A percentile compares a stretch with the other conserved stretches of the same genome.
These are phyloP conservation scores for Synanthedon myopaeformis DNA, from an alignment of 2,888 invertebrate genomes.

Conservation along the genomic window DNA sequence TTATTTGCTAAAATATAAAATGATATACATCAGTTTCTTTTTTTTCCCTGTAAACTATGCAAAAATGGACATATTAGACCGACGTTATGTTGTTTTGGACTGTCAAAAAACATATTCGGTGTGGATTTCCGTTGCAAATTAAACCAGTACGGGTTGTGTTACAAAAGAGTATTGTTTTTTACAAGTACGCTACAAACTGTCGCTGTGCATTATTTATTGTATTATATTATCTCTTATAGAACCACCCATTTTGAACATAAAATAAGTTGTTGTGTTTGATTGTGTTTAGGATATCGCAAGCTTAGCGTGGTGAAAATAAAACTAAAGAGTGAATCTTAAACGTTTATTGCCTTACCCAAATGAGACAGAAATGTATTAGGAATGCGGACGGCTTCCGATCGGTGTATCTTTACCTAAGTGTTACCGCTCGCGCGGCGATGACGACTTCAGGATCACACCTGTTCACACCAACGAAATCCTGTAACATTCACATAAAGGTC, in stretches of 20 bases:
- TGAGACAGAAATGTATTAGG: slow-evolving; percentile 45
- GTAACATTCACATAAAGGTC: slow-evolving; percentile 62
- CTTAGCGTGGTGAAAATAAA: slow-evolving; percentile 29
- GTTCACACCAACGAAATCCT: slow-evolving; percentile 61
- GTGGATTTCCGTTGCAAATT: too few relatives aligned
- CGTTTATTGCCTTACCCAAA: slow-evolving; percentile 57
- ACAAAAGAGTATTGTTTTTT: too few relatives aligned
- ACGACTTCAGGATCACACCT: slow-evolving; percentile 39
- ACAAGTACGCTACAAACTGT: slow-evolving; percentile 6
- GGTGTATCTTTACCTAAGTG: slow-evolving; percentile 18
- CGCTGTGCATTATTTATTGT: slow-evolving; percentile 15
- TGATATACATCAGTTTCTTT: too few relatives aligned
- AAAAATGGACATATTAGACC: too few relatives aligned
- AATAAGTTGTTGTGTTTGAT: not conserved
- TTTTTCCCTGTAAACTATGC: too few relatives aligned
- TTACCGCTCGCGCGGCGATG: slow-evolving; percentile 14
- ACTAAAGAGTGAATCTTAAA: slow-evolving; percentile 34
- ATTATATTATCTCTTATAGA: not conserved
- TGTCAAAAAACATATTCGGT: too few relatives aligned
- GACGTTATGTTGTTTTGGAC: too few relatives aligned
- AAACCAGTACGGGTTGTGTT: too few relatives aligned
- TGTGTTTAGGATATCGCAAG: slow-evolving; percentile 27
- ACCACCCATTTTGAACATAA: not conserved
- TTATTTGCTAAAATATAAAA: too few relatives aligned
- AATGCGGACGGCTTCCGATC: slow-evolving; percentile 58